These are phyloP conservation scores for Drosophila bunnanda DNA, from an alignment of 2,888 invertebrate species.

Conservation along the genomic window DNA sequence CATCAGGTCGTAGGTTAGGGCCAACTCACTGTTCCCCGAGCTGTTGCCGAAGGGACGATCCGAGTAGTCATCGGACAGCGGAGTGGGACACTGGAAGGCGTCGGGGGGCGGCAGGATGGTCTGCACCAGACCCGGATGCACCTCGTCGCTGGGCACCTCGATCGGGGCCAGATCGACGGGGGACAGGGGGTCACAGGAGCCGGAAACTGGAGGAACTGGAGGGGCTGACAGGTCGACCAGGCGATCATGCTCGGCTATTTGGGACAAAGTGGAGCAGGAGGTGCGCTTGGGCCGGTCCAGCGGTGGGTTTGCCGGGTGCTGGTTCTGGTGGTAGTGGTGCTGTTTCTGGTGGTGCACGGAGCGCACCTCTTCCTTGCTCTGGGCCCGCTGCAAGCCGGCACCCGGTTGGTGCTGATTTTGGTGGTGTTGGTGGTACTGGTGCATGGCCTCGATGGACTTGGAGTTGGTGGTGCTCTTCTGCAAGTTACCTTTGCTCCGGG, in stretches of 20 bases:
- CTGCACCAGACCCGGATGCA: conserved; percentile 86
- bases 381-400: conserved; percentile 65
- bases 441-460: conserved; percentile 81
- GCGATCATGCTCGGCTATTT: conserved; percentile 81
- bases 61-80: conserved; percentile 87
- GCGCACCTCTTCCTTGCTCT: conserved; percentile 82
- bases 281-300: conserved; percentile 87
- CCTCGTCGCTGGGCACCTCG: conserved; percentile 81
- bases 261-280: conserved; percentile 80
- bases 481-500: conserved; percentile 83
- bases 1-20: conserved; percentile 90
- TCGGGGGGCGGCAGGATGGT: conserved; percentile 91
- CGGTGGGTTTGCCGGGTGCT: conserved; percentile 62
- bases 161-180: conserved; percentile 83
- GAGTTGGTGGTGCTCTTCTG: conserved; percentile 79
- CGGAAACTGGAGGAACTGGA: conserved; percentile 18
- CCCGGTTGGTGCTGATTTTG: conserved; percentile 41
- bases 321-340: conserved; percentile 74
- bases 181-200: conserved; percentile 73
- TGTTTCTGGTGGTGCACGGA: conserved; percentile 85
- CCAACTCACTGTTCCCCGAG: conserved; percentile 86
- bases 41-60: conserved; percentile 87
- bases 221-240: conserved; percentile 61
- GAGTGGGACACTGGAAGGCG: conserved; percentile 89
- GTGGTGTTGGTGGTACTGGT: conserved; percentile 55